Base-by-base conservation (phyloP, 2,113 vertebrate genomes). In the Strix aluco region DNA sequence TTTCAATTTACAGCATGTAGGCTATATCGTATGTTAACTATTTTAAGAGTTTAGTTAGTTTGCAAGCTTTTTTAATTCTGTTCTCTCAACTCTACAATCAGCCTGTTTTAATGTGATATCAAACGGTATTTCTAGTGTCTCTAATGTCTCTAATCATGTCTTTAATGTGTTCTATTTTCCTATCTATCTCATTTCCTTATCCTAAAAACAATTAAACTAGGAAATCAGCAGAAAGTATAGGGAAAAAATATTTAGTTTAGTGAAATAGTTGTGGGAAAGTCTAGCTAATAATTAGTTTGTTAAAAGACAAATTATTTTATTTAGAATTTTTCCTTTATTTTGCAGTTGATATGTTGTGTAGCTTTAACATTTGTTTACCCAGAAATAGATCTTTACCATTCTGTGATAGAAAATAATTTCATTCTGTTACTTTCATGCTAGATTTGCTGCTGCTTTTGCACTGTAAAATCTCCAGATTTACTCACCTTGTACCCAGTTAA, bases 91-190 rank as follows among this genome's bases (percentile, higher is more conserved):
- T 90, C 40, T 83, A 88, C 49, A 61, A 42, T 58, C 59, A 78
- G 6, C 16, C 36, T 69, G 42, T 15, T 91, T 85, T 75, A 94
- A 85, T 78, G 42, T 7, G 8, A 63, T 66, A 42, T 21, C 52
- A 74, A n/a, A 11, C n/a, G 3, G 12, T 38, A 66, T 69, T 94
- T 80, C 77, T 90, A 75, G 30, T 61, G 34, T 40, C 46, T 85
- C 15, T 54, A 32, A 61, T 61, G 26, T 36, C 38, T 59, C 47
- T 55, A 36, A 27, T 66, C 9, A 38, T 8, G 3, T 62, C 22
- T 71, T 17, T 67, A 40, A 49, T 44, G 17, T 61, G 20, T 88
- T 94, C 97, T 96, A 69, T 88, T 95, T 96, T 69, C 26, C 15
- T 78, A 51, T 91, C 15, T 75, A 57, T 91, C 23, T 59, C 21